phyloP scores from a whole-genome alignment of 2,888 invertebrate species.

The Tromatobia lineatoria region DNA sequence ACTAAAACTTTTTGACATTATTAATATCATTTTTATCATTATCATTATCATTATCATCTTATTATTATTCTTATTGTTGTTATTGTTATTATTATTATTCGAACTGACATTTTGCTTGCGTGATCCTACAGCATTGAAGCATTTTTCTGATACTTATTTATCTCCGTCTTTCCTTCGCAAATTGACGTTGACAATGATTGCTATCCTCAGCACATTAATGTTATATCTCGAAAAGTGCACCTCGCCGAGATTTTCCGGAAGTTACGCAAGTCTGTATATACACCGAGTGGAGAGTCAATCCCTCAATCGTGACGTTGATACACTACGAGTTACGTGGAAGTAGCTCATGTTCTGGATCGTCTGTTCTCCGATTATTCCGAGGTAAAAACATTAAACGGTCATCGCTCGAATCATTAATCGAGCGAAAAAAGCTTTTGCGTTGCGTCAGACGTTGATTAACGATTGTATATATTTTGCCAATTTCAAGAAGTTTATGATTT shows the following conservation, averaged over 20 bases:
- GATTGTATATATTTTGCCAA: not conserved
- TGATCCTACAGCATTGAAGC: no score
- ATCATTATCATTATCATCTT: no score
- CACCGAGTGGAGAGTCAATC: constrained; percentile 3
- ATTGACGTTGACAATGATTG: constrained; percentile 16
- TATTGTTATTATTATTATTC: not conserved
- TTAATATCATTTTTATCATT: not conserved
- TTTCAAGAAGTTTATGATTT: constrained; percentile 21
- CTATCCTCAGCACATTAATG: constrained; percentile 2
- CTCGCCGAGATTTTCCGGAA: constrained; percentile 37
- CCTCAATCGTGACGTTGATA: constrained; percentile 18
- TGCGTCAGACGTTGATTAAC: constrained; percentile 27
- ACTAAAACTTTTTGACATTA: not conserved
- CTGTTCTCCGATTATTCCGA: constrained; percentile 10
- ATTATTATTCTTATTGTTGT: no score
- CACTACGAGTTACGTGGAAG: constrained; percentile 38
- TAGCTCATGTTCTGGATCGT: constrained; percentile 33
- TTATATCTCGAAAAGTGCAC: constrained; percentile 25
- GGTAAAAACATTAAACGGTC: constrained; percentile 39
- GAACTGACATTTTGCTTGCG: no score
- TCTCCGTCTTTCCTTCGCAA: not conserved
- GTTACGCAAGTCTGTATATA: constrained; percentile 25
- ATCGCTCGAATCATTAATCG: constrained; percentile 41
- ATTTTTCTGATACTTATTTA: not conserved
- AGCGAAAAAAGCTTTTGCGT: constrained; percentile 10